Percentiles rank a stretch among this genome's conserved stretches.
Conservation (phyloP, 1,140 invertebrate genomes). For the Ceratina calcarata region DNA sequence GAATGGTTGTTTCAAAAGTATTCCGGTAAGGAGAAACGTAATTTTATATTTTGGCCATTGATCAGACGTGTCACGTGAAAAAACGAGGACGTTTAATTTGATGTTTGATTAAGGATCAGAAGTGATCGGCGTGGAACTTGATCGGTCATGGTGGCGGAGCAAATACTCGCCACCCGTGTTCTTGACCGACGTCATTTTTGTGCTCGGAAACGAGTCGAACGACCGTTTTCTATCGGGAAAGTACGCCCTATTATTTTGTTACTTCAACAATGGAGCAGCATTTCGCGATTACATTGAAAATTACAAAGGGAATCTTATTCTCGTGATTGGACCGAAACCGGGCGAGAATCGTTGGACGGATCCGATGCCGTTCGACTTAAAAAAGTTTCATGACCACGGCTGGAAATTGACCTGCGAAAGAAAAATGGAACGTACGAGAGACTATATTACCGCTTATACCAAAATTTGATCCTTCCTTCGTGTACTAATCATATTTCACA, state of each 20-base stretch:
- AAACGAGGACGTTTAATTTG: constrained; percentile 1
- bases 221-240: constrained; percentile 65
- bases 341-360: constrained; percentile 84
- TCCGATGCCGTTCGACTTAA: constrained; percentile 83
- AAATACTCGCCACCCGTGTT: constrained; percentile 82
- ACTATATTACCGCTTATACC: constrained; percentile 80
- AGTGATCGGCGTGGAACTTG: constrained; percentile 82
- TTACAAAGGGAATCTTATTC: constrained; percentile 83
- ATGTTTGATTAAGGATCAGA: constrained; percentile 72
- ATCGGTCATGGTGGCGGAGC: constrained; percentile 83
- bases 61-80: not conserved
- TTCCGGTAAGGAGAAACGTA: constrained; percentile 76
- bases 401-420: constrained; percentile 70
- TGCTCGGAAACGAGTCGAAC: constrained; percentile 70
- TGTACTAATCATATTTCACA: too few relatives aligned
- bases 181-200: constrained; percentile 74
- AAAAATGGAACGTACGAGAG: constrained; percentile 77
- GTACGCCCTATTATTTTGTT: constrained; percentile 87
- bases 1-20: constrained; percentile 81
- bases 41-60: not conserved
- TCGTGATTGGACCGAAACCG: constrained; percentile 87
- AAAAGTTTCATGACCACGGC: constrained; percentile 73
- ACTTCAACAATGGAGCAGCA: constrained; percentile 86
- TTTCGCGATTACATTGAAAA: constrained; percentile 84
- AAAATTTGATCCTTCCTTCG: constrained; percentile 58